phyloP scores from a whole-genome alignment of 2,888 invertebrate species.

The Rapana venosa region DNA sequence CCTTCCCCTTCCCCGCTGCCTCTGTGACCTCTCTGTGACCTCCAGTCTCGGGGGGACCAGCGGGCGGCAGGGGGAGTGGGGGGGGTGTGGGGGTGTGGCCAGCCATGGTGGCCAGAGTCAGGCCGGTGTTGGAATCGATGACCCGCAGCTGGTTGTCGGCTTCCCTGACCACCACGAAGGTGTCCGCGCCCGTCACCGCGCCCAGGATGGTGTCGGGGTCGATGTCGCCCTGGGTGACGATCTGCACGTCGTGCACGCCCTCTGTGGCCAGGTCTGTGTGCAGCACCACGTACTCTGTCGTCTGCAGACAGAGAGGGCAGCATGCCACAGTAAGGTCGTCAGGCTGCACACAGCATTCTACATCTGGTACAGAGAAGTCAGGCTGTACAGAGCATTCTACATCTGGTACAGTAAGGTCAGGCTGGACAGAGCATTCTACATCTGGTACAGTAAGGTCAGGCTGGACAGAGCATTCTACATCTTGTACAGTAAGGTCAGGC shows the following conservation, averaged over 20 bases:
- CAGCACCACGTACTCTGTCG: constrained; percentile 87
- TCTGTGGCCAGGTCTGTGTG: constrained; percentile 53
- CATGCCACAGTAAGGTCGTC: not conserved
- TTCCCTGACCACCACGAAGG: constrained; percentile 60
- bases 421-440: too few species aligned
- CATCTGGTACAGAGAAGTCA: too few species aligned
- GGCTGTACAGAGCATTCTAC: too few species aligned
- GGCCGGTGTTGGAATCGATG: constrained; percentile 61
- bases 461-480: too few species aligned
- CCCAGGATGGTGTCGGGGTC: constrained; percentile 54
- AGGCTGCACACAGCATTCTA: too few species aligned
- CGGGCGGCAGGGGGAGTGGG: constrained; percentile 42
- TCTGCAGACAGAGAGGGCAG: constrained; percentile 80
- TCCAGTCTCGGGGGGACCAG: constrained; percentile 50
- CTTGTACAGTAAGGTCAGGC: too few species aligned
- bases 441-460: too few species aligned
- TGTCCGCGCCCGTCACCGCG: constrained; percentile 54
- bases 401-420: too few species aligned
- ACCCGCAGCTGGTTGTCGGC: constrained; percentile 57
- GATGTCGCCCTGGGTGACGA: constrained; percentile 56
- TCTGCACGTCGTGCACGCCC: constrained; percentile 63
- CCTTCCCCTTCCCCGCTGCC: not conserved
- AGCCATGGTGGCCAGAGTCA: constrained; percentile 58
- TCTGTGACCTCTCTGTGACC: not conserved
- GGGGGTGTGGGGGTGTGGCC: constrained; percentile 46